phyloP scores from a whole-genome alignment of 2,113 vertebrate species.

The Perca fluviatilis region DNA sequence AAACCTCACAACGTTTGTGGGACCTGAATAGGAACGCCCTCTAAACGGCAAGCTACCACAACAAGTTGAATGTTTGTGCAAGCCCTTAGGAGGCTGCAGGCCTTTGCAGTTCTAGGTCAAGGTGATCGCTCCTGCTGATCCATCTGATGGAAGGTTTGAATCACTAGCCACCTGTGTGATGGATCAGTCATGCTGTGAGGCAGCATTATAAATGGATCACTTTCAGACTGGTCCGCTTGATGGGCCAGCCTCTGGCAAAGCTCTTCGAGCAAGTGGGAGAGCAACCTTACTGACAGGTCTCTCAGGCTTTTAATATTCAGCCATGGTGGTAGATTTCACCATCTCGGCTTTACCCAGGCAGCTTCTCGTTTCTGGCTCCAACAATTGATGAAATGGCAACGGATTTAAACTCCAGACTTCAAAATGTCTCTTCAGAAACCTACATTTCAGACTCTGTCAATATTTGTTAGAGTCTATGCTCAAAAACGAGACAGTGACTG shows the following conservation, averaged over 20 bases:
- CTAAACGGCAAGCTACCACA: neutral
- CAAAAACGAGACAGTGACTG: neutral
- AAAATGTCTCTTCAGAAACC: neutral
- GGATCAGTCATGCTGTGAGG: constrained; percentile 1
- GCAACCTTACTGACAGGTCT: neutral
- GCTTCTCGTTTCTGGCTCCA: neutral
- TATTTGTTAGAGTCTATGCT: neutral
- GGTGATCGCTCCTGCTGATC: neutral
- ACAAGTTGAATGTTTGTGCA: neutral
- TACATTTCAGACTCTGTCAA: neutral
- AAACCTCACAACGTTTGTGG: neutral
- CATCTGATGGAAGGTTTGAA: neutral
- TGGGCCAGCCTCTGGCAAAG: neutral
- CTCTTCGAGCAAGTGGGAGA: constrained; percentile 10
- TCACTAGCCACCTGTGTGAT: neutral
- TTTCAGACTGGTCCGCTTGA: constrained; percentile 11
- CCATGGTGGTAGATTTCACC: neutral
- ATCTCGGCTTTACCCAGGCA: neutral
- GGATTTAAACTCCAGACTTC: neutral
- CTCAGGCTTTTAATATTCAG: neutral
- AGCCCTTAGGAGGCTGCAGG: neutral
- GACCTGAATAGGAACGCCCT: neutral
- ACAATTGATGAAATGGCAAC: neutral
- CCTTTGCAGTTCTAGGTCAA: neutral
- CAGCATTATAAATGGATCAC: neutral